phyloP scores from a whole-genome alignment of 2,113 vertebrate genomes.

The Nannobrachium achirus region DNA sequence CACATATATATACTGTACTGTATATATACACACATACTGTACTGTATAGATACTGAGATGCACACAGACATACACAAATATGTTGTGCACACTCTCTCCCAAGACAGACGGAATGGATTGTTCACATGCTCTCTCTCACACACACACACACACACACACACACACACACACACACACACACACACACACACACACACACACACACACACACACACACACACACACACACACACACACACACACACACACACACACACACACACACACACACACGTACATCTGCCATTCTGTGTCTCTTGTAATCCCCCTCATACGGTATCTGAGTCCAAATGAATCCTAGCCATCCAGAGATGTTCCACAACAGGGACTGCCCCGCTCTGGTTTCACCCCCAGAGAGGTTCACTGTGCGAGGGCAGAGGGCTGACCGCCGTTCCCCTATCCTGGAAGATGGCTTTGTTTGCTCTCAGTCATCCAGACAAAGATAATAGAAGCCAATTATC shows the following conservation, averaged over 20 bases:
- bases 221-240: no score
- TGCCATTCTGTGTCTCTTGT: not conserved
- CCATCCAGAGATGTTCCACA: not conserved
- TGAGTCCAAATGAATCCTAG: not conserved
- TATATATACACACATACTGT: no score
- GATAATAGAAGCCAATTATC: conserved; percentile 57
- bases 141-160: no score
- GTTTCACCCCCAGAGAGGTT: conserved; percentile 37
- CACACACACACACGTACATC: not conserved
- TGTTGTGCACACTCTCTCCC: not conserved
- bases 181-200: no score
- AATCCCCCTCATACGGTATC: conserved; percentile 6
- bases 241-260: not conserved
- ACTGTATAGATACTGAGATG: no score
- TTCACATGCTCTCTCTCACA: not conserved
- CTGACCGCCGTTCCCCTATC: conserved; percentile 12
- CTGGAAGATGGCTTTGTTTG: conserved; percentile 49
- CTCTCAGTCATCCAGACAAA: conserved; percentile 36
- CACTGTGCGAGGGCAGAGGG: conserved; percentile 2
- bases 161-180: no score
- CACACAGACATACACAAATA: no score
- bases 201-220: no score
- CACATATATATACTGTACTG: no score
- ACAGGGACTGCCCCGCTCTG: conserved; percentile 9
- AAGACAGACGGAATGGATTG: no score